Percentiles rank a stretch among this genome's conserved stretches.
These are phyloP conservation scores for Vespertilio murinus DNA, from an alignment of 2,797 vertebrate species.

Conservation along the genomic window DNA sequence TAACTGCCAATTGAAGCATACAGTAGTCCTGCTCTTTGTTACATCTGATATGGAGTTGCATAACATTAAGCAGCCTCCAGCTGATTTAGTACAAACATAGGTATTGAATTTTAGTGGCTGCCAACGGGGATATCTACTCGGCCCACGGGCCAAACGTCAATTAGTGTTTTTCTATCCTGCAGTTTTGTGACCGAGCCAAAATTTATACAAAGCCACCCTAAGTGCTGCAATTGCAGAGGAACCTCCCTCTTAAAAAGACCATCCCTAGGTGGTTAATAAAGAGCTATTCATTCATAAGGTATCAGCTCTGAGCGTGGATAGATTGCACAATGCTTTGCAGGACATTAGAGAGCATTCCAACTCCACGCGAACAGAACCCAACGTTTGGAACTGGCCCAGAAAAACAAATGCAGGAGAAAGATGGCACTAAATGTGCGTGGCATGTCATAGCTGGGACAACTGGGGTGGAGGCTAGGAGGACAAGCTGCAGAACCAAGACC, in stretches of 20 bases:
- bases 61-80: conserved; percentile 19
- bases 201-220: conserved; percentile 60
- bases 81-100: conserved; percentile 53
- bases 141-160: conserved; percentile 1
- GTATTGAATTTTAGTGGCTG: conserved; percentile 47
- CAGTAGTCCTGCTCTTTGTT: conserved; percentile 48
- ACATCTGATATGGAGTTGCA: conserved; percentile 18
- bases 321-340: background rate
- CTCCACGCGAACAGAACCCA: background rate
- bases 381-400: conserved; percentile 55
- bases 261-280: background rate
- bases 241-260: background rate
- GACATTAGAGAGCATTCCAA: background rate
- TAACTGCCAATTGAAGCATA: conserved; percentile 58
- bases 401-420: conserved; percentile 46
- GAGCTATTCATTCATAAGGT: background rate
- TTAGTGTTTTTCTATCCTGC: conserved; percentile 60
- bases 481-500: background rate
- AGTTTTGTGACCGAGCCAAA: conserved; percentile 52
- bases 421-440: background rate
- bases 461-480: background rate
- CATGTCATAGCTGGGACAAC: background rate
- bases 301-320: background rate
- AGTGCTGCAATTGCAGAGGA: conserved; percentile 56
- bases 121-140: conserved; percentile 20